Evolutionary conservation across 2,113 vertebrate species (phyloP).

Genomic region (Micromys minutus): DNA sequence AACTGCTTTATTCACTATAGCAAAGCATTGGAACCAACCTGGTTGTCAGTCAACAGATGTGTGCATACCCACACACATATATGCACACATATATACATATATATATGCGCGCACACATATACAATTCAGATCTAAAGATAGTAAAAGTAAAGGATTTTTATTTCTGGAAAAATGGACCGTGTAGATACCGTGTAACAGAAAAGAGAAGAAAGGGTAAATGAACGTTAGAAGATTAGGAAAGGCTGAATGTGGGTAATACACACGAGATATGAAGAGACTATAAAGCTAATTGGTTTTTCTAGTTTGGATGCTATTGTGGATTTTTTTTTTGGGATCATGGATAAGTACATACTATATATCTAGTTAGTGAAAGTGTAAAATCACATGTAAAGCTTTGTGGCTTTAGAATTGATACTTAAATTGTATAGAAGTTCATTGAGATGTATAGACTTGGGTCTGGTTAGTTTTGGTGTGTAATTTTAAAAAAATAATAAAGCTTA

Average conservation of each 20-base stretch:
- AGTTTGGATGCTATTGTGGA: neutral
- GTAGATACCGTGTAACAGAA: neutral
- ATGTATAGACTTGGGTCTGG: neutral
- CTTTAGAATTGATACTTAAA: neutral
- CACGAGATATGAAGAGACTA: neutral
- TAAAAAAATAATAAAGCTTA: neutral
- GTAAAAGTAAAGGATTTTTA: neutral
- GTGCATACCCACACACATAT: neutral
- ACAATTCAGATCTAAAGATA: neutral
- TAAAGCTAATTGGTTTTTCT: neutral
- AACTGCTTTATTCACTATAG: neutral
- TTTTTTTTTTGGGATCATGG: neutral
- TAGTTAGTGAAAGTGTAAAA: neutral
- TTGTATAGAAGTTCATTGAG: neutral
- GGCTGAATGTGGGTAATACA: neutral
- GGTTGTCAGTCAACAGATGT: neutral
- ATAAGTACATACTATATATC: neutral
- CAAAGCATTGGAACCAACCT: neutral
- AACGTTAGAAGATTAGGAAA: neutral
- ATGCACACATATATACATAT: neutral
- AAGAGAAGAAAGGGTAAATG: neutral
- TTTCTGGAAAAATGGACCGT: neutral
- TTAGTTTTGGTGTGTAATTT: constrained; percentile 6
- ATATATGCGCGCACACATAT: no score
- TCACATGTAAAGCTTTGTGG: neutral